phyloP scores from a whole-genome alignment of 2,113 vertebrate species.

The Genyomyrus donnyi region DNA sequence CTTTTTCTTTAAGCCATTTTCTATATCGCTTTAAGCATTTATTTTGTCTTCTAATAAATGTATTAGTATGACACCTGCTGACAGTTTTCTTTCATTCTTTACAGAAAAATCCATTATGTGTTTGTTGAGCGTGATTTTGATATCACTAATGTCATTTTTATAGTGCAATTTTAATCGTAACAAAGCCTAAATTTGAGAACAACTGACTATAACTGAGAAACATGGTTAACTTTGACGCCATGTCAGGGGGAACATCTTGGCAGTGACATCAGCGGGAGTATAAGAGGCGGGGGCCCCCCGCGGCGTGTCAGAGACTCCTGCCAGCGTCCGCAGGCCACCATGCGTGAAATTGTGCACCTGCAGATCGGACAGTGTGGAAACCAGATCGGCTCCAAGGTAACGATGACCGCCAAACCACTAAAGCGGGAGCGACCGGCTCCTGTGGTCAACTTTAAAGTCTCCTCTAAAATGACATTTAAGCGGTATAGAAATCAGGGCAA shows the following conservation, averaged over 20 bases:
- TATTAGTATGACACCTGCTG: background rate
- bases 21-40: background rate
- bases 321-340: constrained; percentile 50
- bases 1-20: background rate
- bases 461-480: background rate
- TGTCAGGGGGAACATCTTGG: constrained; percentile 33
- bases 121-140: background rate
- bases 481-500: background rate
- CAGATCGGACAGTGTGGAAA: constrained; percentile 98
- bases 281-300: constrained; percentile 38
- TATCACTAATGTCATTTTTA: background rate
- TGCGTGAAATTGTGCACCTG: constrained; percentile 95
- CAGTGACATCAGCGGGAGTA: constrained; percentile 52
- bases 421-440: background rate
- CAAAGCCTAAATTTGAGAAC: background rate
- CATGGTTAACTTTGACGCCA: background rate
- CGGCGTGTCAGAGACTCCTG: constrained; percentile 37
- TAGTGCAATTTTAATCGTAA: background rate
- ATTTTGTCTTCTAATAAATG: background rate
- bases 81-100: background rate
- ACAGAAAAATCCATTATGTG: background rate
- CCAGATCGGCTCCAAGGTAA: constrained; percentile 94
- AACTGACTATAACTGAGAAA: background rate
- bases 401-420: background rate
- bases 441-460: background rate